Base-by-base conservation (phyloP, 2,888 invertebrate genomes). In the Temnothorax ravouxi region DNA sequence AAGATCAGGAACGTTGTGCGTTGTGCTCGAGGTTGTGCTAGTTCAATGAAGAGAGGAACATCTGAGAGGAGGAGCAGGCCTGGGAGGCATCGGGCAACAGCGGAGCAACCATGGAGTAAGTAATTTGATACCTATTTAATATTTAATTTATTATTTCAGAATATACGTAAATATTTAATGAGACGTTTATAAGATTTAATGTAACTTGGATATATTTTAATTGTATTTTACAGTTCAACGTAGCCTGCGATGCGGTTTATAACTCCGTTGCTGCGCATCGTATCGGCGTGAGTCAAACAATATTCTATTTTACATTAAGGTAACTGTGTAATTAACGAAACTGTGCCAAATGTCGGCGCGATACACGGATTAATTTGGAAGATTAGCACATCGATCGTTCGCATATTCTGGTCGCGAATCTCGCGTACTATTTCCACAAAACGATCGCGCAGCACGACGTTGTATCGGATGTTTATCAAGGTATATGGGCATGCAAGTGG, bases 401-500 rank as follows among this genome's bases (percentile, higher is more conserved):
- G 54, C 3, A 13, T 25, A 38, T 71, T 29, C 21, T 3, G 21
- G 38, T 79, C 44, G 56, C 25, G 34, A 72, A 72, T 79, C 79
- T 47, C 47, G 56, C 54, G 25, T 47, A 34, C 77, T 34, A 50
- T 50, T 50, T 59, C 21, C 18, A 50, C 41, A 47, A 79, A 47
- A 44, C 44, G 59, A 41, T 59, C 25, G 21, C 21, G 69, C 44
- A n/a, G 50, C 25, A 25, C 9, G 66, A 50, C n/a, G 29, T 34
- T 61, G 61, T 25, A 52, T 64, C 5, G 18, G 50, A 13, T 59
- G 72, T 79, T 79, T 79, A 79, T 79, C 72, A 79, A 79, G 59
- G 25, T 59, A 79, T 59, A 79, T 59, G 59, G 59, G 47, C 34
- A 59, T 72, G 71, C 79, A 61, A 72, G 72, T 72, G 79, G 79